phyloP scores from a whole-genome alignment of 2,113 vertebrate genomes.

The Thamnophis sirtalis region DNA sequence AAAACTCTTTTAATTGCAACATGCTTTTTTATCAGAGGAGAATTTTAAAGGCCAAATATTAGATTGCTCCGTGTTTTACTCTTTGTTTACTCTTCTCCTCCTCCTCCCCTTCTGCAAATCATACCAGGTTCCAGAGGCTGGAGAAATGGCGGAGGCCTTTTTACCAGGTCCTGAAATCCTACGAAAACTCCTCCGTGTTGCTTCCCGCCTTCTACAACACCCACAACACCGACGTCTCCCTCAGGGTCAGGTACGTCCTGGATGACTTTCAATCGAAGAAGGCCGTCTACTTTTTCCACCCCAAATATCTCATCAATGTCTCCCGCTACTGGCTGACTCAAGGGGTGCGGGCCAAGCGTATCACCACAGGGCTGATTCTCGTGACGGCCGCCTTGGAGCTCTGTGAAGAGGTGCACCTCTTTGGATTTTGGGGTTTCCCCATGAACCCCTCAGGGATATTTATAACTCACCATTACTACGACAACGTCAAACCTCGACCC shows the following conservation, averaged over 20 bases:
- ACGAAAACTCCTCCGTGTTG: conserved; percentile 91
- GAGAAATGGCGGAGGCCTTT: conserved; percentile 97
- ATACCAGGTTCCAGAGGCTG: conserved; percentile 87
- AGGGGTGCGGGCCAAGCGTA: conserved; percentile 88
- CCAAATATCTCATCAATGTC: conserved; percentile 91
- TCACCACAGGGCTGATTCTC: conserved; percentile 94
- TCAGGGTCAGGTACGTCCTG: conserved; percentile 93
- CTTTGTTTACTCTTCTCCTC: not conserved
- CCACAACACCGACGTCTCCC: conserved; percentile 92
- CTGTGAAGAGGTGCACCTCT: conserved; percentile 95
- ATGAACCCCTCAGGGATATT: conserved; percentile 93
- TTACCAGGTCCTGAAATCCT: conserved; percentile 84
- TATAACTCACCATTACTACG: conserved; percentile 97
- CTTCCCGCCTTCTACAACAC: conserved; percentile 97
- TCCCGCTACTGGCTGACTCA: conserved; percentile 93
- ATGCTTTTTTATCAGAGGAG: not conserved
- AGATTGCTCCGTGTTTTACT: not conserved
- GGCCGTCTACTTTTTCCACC: conserved; percentile 93
- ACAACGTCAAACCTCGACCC: conserved; percentile 96
- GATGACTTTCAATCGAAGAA: conserved; percentile 90
- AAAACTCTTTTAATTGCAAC: not conserved
- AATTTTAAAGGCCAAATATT: not conserved
- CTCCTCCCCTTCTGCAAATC: not conserved
- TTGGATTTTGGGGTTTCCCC: conserved; percentile 97
- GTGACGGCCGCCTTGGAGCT: conserved; percentile 93